Conservation (phyloP, 2,113 vertebrate genomes). For the Aviceda subcristata region DNA sequence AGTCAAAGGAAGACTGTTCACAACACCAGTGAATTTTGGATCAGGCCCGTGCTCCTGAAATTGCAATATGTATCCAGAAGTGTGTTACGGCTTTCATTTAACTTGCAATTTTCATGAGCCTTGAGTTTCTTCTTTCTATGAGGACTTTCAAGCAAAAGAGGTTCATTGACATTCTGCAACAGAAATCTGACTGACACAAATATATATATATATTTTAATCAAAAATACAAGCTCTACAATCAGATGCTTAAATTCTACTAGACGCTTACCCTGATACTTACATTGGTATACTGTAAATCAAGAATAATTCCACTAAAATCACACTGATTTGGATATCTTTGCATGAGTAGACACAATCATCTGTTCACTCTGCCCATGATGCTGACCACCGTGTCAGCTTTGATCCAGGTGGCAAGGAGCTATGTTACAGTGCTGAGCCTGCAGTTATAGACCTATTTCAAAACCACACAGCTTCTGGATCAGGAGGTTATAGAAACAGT, state of each 20-base stretch:
- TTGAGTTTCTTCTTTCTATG: neutral
- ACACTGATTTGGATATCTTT: neutral
- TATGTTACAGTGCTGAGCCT: neutral
- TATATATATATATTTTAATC: neutral
- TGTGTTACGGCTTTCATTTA: neutral
- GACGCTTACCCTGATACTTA: neutral
- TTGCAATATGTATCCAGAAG: neutral
- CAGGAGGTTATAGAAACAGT: neutral
- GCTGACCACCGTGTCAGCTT: neutral
- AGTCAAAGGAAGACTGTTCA: neutral
- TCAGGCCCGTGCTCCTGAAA: neutral
- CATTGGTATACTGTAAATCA: neutral
- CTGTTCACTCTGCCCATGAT: neutral
- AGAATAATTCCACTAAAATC: neutral
- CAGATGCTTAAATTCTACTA: neutral
- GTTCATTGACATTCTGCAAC: neutral
- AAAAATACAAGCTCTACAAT: neutral
- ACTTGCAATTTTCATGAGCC: neutral
- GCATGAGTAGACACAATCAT: neutral
- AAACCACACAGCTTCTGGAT: neutral
- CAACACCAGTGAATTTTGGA: neutral
- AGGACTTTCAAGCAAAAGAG: neutral
- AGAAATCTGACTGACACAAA: neutral
- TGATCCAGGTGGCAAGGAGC: neutral
- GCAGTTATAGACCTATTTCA: neutral